A percentile compares a stretch with the other conserved stretches of the same genome.
Conservation (phyloP, 1,140 invertebrate genomes). For the Ephestia elutella region DNA sequence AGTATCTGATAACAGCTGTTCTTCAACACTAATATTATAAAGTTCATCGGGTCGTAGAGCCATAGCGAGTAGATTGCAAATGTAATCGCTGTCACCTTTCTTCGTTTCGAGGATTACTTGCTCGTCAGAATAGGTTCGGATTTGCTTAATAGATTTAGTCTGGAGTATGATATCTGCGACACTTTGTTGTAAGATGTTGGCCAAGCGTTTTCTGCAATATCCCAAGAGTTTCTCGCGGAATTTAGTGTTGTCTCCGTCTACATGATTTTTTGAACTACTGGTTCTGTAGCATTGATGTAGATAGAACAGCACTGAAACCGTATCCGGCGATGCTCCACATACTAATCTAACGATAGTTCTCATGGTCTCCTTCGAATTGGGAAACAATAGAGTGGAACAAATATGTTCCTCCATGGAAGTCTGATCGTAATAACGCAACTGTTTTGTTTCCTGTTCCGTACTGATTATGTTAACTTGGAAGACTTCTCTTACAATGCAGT, state of each 20-base stretch:
- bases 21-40: slow-evolving; percentile 40
- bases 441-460: slow-evolving; percentile 30
- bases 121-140: slow-evolving; percentile 47
- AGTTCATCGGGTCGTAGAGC: slow-evolving; percentile 55
- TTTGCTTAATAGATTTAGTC: slow-evolving; percentile 48
- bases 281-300: slow-evolving; percentile 61
- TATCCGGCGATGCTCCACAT: slow-evolving; percentile 44
- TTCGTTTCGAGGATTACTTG: slow-evolving; percentile 56
- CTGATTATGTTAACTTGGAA: slow-evolving; percentile 37
- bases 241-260: slow-evolving; percentile 55
- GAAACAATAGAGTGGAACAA: slow-evolving; percentile 42
- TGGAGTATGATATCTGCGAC: slow-evolving; percentile 46
- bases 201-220: slow-evolving; percentile 49
- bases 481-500: slow-evolving; percentile 45
- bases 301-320: slow-evolving; percentile 58
- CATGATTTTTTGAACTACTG: slow-evolving; percentile 40
- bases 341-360: slow-evolving; percentile 49
- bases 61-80: slow-evolving; percentile 61
- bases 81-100: slow-evolving; percentile 52
- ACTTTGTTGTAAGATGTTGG: slow-evolving; percentile 44
- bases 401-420: slow-evolving; percentile 62
- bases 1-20: slow-evolving; percentile 35
- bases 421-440: slow-evolving; percentile 49
- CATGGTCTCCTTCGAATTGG: slow-evolving; percentile 58
- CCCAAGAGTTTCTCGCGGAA: slow-evolving; percentile 58